Percentiles rank a stretch among this genome's conserved stretches.
Evolutionary conservation across 2,797 vertebrate genomes (phyloP).

Genomic region (Urosaurus nigricauda): DNA sequence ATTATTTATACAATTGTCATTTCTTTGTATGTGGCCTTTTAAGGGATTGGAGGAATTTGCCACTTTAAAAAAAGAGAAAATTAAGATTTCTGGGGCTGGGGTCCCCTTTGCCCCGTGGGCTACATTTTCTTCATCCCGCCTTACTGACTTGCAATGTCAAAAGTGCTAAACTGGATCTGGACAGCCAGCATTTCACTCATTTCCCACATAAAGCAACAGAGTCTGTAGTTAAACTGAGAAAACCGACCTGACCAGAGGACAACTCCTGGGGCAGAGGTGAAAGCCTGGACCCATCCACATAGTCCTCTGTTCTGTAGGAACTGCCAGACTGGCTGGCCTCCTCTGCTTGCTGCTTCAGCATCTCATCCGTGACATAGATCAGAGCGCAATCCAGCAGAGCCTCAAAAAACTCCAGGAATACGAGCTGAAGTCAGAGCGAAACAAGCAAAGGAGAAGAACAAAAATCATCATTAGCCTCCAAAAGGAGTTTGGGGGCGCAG

Average conservation of each 20-base stretch:
- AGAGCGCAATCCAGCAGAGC: conserved; percentile 87
- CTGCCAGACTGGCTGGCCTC: not conserved
- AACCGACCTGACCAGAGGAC: conserved; percentile 54
- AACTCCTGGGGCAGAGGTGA: not conserved
- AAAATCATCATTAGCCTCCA: not conserved
- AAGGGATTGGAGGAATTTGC: too few species aligned
- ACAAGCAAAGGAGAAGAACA: conserved; percentile 10
- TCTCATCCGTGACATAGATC: conserved; percentile 70
- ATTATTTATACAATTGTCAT: too few species aligned
- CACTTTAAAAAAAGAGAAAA: too few species aligned
- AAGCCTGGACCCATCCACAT: not conserved
- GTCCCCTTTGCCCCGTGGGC: too few species aligned
- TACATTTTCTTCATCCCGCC: too few species aligned
- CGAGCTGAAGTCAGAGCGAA: conserved; percentile 81
- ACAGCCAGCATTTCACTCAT: not conserved
- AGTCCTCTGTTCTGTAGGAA: fast-evolving
- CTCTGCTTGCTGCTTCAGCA: not conserved
- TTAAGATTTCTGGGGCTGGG: too few species aligned
- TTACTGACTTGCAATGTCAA: too few species aligned
- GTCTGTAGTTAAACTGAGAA: not conserved
- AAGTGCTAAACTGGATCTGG: not conserved
- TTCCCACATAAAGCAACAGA: not conserved
- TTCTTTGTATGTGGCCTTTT: too few species aligned
- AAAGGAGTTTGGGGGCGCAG: not conserved
- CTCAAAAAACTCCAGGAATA: conserved; percentile 95